A percentile compares a stretch with the other conserved stretches of the same genome.
Evolutionary conservation across 2,113 vertebrate genomes (phyloP).

Genomic region (Centropristis striata): DNA sequence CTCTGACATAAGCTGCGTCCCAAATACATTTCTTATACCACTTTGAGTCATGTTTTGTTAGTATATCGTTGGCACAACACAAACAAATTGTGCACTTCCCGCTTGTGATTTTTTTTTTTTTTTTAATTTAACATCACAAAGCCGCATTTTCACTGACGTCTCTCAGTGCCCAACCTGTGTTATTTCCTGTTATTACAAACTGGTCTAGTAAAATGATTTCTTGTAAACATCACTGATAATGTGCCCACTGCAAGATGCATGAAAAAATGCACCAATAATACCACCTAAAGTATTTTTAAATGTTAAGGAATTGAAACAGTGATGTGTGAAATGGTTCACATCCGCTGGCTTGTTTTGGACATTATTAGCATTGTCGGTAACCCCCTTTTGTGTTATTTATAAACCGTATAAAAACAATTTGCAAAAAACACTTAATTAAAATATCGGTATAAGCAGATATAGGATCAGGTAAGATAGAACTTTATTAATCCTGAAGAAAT

Average conservation of each 20-base stretch:
- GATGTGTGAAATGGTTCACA: conserved; percentile 10
- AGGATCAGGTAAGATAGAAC: too few species aligned
- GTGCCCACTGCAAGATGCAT: background rate
- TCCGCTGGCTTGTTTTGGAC: background rate
- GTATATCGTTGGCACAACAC: background rate
- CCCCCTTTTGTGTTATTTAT: background rate
- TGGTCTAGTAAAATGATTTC: rapidly evolving
- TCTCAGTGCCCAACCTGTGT: background rate
- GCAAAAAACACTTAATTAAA: background rate
- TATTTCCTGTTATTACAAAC: conserved; percentile 1
- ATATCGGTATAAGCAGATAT: too few species aligned
- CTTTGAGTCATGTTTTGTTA: background rate
- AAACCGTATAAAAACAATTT: background rate
- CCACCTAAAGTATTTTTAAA: background rate
- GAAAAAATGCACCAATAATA: background rate
- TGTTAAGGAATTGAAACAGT: background rate
- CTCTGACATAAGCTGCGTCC: background rate
- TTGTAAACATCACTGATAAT: background rate
- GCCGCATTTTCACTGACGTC: background rate
- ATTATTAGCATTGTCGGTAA: background rate
- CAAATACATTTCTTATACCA: conserved; percentile 1
- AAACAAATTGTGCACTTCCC: background rate
- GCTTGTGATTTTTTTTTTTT: background rate
- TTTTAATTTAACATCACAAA: too few species aligned
- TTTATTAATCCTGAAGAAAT: too few species aligned